Evolutionary conservation across 2,888 invertebrate species (phyloP).

Genomic region (Ormyrus nitidulus): DNA sequence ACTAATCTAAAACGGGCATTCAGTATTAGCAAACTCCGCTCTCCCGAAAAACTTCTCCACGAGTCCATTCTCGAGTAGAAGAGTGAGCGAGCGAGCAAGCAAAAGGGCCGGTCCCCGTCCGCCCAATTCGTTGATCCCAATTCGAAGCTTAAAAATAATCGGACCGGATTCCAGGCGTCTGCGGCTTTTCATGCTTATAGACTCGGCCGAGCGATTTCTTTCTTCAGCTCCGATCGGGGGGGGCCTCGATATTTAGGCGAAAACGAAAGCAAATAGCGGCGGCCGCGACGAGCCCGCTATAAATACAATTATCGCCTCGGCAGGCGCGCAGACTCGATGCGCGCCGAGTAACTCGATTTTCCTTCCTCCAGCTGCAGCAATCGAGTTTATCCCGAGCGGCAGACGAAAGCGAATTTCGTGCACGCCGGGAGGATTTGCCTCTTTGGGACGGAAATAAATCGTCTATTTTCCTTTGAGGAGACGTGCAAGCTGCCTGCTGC

Average conservation of each 20-base stretch:
- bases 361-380: slow-evolving; percentile 3
- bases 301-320: slow-evolving; percentile 30
- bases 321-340: neutral
- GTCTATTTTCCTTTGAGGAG: neutral
- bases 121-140: neutral
- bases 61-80: too few relatives aligned
- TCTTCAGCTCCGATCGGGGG: neutral
- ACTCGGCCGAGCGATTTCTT: neutral
- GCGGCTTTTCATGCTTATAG: slow-evolving; percentile 13
- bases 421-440: neutral
- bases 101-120: too few relatives aligned
- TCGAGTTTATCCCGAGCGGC: slow-evolving; percentile 17
- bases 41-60: too few relatives aligned
- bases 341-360: slow-evolving; percentile 3
- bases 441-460: slow-evolving; percentile 24
- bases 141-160: slow-evolving; percentile 28
- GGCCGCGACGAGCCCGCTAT: slow-evolving; percentile 3
- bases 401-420: neutral
- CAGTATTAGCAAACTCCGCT: too few relatives aligned
- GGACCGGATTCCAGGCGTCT: slow-evolving; percentile 23
- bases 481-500: too few relatives aligned
- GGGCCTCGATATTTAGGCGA: neutral
- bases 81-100: too few relatives aligned
- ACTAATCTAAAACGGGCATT: too few relatives aligned
- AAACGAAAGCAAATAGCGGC: slow-evolving; percentile 16